Evolutionary conservation across 35 echinoderm and acorn worm genomes (phyloP), one percentile per base, ranked within the genome.

Genomic region (Nesometra sesokonis): DNA sequence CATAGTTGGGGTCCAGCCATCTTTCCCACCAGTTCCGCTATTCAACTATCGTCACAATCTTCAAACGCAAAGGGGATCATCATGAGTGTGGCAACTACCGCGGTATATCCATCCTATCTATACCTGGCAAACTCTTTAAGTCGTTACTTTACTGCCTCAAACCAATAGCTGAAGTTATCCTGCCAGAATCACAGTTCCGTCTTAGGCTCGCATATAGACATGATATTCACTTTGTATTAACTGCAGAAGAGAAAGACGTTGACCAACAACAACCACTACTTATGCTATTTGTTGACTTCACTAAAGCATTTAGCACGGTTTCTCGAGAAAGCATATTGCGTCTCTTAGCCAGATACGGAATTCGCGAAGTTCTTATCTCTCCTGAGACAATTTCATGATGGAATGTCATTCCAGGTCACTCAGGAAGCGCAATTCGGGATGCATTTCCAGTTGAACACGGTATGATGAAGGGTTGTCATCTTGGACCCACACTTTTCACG

Each of bases 1-100:
- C n/a, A 29, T 9, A 8, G 77, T 33, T 78, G 32, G 9, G 5
- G n/a, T 78, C n/a, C n/a, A 33, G 23, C n/a, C n/a, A 30, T 5
- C n/a, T 78, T 30, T 33, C 77, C 32, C n/a, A 78, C 5, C n/a
- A 78, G n/a, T 33, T 78, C 9, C n/a, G 32, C 9, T 4, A 86
- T 77, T 40, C 46, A 30, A 77, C 67, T 13, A 86, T 67, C 32
- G 85, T 86, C 31, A 30, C 52, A n/a, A n/a, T n/a, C n/a, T n/a
- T n/a, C n/a, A n/a, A n/a, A n/a, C n/a, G n/a, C n/a, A n/a, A n/a
- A n/a, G 87, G 87, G 1, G 87, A 88, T 32, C 37, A 31, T 30
- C 30, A 31, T n/a, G 78, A 82, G 47, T 88, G 80, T 67, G 87
- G 87, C 0, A 88, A 88, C 37, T 88, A 80, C 37, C 80, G 87